A percentile compares a stretch with the other conserved stretches of the same genome.
phyloP scores from a whole-genome alignment of 2,888 invertebrate species.

The Pristionchus mayeri region DNA sequence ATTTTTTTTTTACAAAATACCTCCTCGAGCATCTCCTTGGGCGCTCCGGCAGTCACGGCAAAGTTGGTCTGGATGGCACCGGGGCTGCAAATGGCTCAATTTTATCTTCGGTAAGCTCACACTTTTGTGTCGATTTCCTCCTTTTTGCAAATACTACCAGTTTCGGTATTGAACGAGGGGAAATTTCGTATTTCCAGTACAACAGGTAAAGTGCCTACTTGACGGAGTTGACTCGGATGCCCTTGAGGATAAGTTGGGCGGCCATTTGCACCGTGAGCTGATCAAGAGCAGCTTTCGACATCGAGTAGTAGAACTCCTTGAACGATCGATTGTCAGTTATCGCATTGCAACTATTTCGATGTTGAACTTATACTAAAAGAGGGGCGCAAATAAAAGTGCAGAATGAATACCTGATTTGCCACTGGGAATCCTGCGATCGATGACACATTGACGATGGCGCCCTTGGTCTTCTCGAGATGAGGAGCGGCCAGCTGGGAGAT shows the following conservation, averaged over 20 bases:
- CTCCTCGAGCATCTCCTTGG: background rate
- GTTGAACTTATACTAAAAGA: no score
- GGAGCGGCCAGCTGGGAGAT: constrained; percentile 35
- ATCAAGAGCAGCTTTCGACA: constrained; percentile 2
- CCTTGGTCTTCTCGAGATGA: constrained; percentile 42
- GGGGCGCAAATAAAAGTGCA: no score
- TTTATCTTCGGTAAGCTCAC: no score
- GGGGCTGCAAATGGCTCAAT: background rate
- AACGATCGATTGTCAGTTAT: background rate
- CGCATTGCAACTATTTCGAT: no score
- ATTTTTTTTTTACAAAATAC: background rate
- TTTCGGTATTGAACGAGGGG: no score
- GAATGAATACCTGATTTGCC: background rate
- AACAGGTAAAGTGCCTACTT: background rate
- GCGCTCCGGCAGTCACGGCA: background rate
- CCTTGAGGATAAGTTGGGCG: background rate
- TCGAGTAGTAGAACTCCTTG: constrained; percentile 28
- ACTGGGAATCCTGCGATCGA: constrained; percentile 10
- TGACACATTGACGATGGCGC: constrained; percentile 39
- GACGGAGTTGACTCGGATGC: constrained; percentile 17
- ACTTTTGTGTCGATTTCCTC: no score
- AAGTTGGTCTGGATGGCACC: constrained; percentile 16
- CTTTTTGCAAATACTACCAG: no score
- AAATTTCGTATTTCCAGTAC: no score
- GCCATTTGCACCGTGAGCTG: constrained; percentile 28